Percentiles rank a stretch among this genome's conserved stretches.
Evolutionary conservation across 1,140 invertebrate genomes (phyloP).

Genomic region (Zelostemma sp.): DNA sequence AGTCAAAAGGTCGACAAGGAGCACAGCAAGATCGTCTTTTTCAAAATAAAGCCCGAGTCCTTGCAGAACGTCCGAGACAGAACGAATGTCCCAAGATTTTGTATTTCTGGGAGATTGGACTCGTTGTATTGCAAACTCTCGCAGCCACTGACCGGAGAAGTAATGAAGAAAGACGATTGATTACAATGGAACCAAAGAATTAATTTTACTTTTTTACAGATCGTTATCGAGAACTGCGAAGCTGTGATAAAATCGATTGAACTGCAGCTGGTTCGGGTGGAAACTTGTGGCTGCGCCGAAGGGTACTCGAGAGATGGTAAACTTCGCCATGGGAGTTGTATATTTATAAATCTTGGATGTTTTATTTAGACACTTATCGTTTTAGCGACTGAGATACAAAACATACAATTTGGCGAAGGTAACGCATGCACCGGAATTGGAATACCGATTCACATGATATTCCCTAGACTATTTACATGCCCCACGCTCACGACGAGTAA

Average conservation of each 20-base stretch:
- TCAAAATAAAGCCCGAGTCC: slow-evolving; percentile 86
- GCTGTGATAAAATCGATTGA: slow-evolving; percentile 93
- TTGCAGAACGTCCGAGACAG: slow-evolving; percentile 79
- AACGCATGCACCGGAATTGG: slow-evolving; percentile 84
- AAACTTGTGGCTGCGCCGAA: slow-evolving; percentile 96
- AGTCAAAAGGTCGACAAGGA: slow-evolving; percentile 61
- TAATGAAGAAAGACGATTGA: slow-evolving; percentile 59
- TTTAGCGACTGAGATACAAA: slow-evolving; percentile 96
- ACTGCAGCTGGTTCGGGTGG: slow-evolving; percentile 93
- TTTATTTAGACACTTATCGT: slow-evolving; percentile 28
- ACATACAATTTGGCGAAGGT: slow-evolving; percentile 96
- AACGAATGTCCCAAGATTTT: slow-evolving; percentile 83
- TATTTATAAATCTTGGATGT: slow-evolving; percentile 9
- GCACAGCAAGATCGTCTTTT: slow-evolving; percentile 74
- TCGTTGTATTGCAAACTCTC: slow-evolving; percentile 85
- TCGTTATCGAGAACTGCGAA: slow-evolving; percentile 81
- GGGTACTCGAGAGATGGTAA: slow-evolving; percentile 94
- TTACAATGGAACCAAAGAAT: too few species aligned
- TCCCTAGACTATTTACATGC: slow-evolving; percentile 95
- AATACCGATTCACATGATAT: slow-evolving; percentile 95
- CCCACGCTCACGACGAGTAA: slow-evolving; percentile 91
- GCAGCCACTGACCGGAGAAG: slow-evolving; percentile 90
- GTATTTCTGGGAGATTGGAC: slow-evolving; percentile 86
- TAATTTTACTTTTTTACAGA: slow-evolving; percentile 59
- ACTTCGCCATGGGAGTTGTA: too few species aligned